Evolutionary conservation across 2,888 invertebrate species (phyloP).

Genomic region (Cerastis rubricosa): DNA sequence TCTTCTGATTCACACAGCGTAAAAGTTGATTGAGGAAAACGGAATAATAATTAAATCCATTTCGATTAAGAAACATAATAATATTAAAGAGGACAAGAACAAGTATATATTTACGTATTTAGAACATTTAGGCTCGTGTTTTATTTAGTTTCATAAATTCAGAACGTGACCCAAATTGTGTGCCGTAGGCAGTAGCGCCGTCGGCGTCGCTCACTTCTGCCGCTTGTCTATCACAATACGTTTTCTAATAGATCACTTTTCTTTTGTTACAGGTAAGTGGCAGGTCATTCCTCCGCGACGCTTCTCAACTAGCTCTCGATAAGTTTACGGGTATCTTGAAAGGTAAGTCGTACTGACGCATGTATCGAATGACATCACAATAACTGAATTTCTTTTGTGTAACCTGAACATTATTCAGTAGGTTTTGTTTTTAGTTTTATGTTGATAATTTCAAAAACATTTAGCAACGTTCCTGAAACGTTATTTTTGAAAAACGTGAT

Average conservation of each 20-base stretch:
- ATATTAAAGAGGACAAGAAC: conserved; percentile 32
- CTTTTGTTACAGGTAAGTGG: conserved; percentile 81
- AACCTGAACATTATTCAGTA: not conserved
- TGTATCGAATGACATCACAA: conserved; percentile 18
- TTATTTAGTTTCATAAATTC: conserved; percentile 54
- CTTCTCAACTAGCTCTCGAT: conserved; percentile 18
- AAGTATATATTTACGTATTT: conserved; percentile 28
- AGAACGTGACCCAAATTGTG: conserved; percentile 58
- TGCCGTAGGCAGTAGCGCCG: conserved; percentile 25
- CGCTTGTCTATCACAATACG: conserved; percentile 30
- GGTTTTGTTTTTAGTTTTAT: not conserved
- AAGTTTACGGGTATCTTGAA: conserved; percentile 19
- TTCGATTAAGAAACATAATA: conserved; percentile 20
- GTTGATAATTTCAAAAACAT: not conserved
- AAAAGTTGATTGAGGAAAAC: conserved; percentile 43
- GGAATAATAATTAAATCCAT: conserved; percentile 12
- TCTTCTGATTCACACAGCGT: conserved; percentile 26
- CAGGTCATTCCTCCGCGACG: conserved; percentile 41
- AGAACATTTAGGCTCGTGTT: conserved; percentile 35
- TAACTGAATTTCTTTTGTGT: conserved; percentile 26
- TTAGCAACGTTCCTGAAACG: not conserved
- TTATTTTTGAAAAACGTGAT: not conserved
- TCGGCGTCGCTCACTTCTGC: conserved; percentile 25
- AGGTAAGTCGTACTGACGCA: conserved; percentile 31
- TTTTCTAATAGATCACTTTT: conserved; percentile 44